These are phyloP conservation scores for Chiridota heheva DNA, from an alignment of 35 echinoderm and acorn worm genomes.

Conservation along the genomic window DNA sequence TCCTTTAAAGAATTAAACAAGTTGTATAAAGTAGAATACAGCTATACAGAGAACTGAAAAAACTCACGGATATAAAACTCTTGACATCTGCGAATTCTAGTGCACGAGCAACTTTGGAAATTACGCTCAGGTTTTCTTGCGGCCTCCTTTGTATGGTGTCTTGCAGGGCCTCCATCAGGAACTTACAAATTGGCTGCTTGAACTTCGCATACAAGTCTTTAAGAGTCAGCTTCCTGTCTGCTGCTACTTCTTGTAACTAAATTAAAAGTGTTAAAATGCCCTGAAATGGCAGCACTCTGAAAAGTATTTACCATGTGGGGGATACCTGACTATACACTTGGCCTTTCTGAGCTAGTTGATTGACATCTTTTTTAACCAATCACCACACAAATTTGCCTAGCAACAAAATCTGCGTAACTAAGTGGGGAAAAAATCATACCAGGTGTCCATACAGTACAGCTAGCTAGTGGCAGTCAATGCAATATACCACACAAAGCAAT, in stretches of 20 bases:
- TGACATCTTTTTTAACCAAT: too few relatives aligned
- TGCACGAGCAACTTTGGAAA: conserved; percentile 45
- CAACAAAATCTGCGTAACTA: too few relatives aligned
- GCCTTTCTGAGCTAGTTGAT: too few relatives aligned
- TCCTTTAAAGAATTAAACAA: too few relatives aligned
- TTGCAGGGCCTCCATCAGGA: conserved; percentile 81
- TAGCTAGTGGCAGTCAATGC: too few relatives aligned
- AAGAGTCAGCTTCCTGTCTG: conserved; percentile 51
- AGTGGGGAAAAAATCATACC: too few relatives aligned
- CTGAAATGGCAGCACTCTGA: not conserved
- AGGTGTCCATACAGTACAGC: too few relatives aligned
- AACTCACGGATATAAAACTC: conserved; percentile 78
- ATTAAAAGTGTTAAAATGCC: not conserved
- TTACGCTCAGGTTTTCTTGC: conserved; percentile 32
- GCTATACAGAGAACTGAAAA: not conserved
- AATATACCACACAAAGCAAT: too few relatives aligned
- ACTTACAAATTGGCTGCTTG: conserved; percentile 90
- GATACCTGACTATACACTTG: not conserved
- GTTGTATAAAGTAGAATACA: too few relatives aligned
- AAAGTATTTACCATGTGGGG: not conserved
- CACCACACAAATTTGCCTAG: too few relatives aligned
- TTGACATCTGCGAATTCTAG: conserved; percentile 69
- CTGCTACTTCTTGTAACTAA: conserved; percentile 80
- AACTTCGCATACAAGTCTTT: conserved; percentile 65
- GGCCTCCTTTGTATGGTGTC: conserved; percentile 50